These are phyloP conservation scores for Canis aureus DNA, from an alignment of 2,113 vertebrate genomes.

Conservation along the genomic window DNA sequence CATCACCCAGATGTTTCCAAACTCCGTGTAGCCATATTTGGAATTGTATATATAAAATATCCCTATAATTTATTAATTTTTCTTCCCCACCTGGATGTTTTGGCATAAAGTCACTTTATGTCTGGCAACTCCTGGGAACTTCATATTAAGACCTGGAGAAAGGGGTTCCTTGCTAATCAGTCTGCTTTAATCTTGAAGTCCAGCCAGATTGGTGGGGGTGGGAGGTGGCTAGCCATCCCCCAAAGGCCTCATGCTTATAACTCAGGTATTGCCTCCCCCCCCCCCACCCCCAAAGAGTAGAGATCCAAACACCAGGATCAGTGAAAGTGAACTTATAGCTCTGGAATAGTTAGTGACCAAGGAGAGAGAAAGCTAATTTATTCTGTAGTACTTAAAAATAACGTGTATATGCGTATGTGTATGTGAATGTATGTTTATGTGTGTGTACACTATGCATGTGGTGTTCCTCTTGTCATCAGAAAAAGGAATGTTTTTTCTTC, in stretches of 20 bases:
- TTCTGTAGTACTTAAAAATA: neutral
- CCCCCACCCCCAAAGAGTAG: neutral
- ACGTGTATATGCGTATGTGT: neutral
- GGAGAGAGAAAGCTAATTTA: neutral
- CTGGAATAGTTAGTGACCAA: neutral
- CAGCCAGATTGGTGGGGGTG: slow-evolving; percentile 48
- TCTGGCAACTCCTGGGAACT: slow-evolving; percentile 68
- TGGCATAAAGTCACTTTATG: slow-evolving; percentile 75
- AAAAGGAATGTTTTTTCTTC: neutral
- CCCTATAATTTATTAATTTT: slow-evolving; percentile 83
- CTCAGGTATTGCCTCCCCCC: neutral
- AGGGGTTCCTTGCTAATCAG: slow-evolving; percentile 41
- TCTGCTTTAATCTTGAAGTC: slow-evolving; percentile 54
- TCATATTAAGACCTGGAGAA: slow-evolving; percentile 39
- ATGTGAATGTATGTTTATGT: neutral
- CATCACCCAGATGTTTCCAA: slow-evolving; percentile 83
- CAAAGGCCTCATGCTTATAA: neutral
- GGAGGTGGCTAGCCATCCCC: neutral
- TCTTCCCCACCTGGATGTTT: slow-evolving; percentile 82
- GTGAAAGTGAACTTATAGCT: neutral
- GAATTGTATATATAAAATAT: slow-evolving; percentile 84
- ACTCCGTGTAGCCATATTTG: slow-evolving; percentile 79
- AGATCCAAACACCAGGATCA: neutral
- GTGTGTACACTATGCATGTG: neutral
- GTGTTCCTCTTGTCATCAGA: neutral